phyloP scores from a whole-genome alignment of 2,113 vertebrate genomes.

The Callipepla squamata region DNA sequence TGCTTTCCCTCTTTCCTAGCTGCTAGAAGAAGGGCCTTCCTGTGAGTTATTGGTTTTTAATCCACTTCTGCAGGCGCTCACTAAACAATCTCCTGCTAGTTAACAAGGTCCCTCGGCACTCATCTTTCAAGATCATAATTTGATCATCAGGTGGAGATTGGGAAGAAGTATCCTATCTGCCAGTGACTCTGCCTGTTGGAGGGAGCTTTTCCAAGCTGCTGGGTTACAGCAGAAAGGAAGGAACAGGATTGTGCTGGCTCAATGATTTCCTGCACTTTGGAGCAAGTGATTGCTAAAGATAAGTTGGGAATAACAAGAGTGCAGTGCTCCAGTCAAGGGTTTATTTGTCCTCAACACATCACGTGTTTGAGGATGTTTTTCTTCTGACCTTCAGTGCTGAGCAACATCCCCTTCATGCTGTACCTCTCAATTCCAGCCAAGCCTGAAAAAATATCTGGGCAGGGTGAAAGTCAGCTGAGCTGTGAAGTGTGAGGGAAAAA shows the following conservation, averaged over 20 bases:
- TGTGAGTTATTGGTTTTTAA: neutral
- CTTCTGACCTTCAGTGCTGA: fast-evolving
- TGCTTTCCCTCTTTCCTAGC: neutral
- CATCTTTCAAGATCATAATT: neutral
- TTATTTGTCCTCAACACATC: neutral
- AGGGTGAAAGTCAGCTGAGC: neutral
- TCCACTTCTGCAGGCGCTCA: neutral
- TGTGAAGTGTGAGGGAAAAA: neutral
- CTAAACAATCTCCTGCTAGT: neutral
- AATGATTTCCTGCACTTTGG: neutral
- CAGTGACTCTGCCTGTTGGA: neutral
- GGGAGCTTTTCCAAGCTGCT: fast-evolving
- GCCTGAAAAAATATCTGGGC: neutral
- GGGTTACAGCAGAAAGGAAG: neutral
- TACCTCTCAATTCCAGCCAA: fast-evolving
- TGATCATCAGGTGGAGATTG: neutral
- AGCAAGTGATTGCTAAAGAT: neutral
- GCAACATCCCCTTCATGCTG: neutral
- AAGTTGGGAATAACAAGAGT: neutral
- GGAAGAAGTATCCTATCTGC: neutral
- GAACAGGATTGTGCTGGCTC: neutral
- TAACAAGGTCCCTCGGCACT: fast-evolving
- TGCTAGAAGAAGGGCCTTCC: neutral
- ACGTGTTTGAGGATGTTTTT: neutral
- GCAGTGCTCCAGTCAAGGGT: neutral